Base-by-base conservation (phyloP, 92 coral and sea anemone genomes). In the Palythoa grandiflora region DNA sequence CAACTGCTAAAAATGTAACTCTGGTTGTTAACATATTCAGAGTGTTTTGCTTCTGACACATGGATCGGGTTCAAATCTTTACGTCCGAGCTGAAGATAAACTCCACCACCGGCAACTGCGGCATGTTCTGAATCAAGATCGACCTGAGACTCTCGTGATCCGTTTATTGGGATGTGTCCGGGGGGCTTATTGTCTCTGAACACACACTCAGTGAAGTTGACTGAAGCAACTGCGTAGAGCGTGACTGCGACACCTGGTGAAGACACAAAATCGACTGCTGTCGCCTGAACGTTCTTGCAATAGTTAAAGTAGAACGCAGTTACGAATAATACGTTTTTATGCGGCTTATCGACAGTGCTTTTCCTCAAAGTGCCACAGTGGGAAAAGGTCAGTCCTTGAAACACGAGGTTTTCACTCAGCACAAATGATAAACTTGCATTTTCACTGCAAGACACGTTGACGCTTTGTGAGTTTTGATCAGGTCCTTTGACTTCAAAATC, bases 351-450 rank as follows among this genome's bases (percentile, higher is more conserved):
- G 5, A 72, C 93, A 19, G 91, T 78, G 85, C 97, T 95, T 17
- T 60, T 78, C 21, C 93, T 93, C 92, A 93, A 90, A 53, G 93
- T 94, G 2, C 99, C 99, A 89, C 99, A 97, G 20, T 87, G 75
- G 0, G 44, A 47, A 73, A 95, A 87, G 70, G 87, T 91, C 70
- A 94, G 73, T 9, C 94, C 90, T 80, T 91, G 60, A 21, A 97
- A 79, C 35, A 89, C 38, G 79, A 97, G 92, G 53, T 93, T 88
- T 76, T 90, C 87, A 59, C 96, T 92, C 9, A 89, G 72, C 20
- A 86, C 72, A 75, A 95, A 97, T 6, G 98, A 84, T 61, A 97
- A 85, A 73, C 98, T 94, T 3, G 94, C 85, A 70, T 93, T 93
- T 36, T 77, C 78, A 15, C 71, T 71, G 59, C 98, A 92, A 9